Conservation (phyloP, 2,888 invertebrate genomes). For the Uropetala carovei region DNA sequence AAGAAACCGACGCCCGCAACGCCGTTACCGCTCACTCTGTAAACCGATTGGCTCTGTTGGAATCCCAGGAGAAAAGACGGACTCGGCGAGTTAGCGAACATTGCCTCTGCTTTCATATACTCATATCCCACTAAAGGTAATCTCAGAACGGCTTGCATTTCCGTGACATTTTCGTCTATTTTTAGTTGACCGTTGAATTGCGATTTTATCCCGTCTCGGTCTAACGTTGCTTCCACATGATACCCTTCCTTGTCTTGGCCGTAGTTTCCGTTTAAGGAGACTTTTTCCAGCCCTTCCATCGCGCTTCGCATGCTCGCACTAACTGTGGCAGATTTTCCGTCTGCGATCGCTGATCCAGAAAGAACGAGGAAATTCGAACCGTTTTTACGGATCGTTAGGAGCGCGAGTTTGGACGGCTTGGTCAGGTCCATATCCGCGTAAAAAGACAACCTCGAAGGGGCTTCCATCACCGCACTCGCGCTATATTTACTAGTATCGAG, state of each 20-base stretch:
- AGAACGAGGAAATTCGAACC: neutral
- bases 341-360: neutral
- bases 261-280: neutral
- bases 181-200: slow-evolving; percentile 25
- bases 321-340: neutral
- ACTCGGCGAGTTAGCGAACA: neutral
- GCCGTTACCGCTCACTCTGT: slow-evolving; percentile 4
- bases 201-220: neutral
- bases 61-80: neutral
- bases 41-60: neutral
- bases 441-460: neutral
- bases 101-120: slow-evolving; percentile 38
- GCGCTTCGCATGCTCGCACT: neutral
- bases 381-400: neutral
- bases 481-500: neutral
- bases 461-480: slow-evolving; percentile 17
- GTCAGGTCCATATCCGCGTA: neutral
- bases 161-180: slow-evolving; percentile 2
- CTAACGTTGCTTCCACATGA: neutral
- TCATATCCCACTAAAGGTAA: slow-evolving; percentile 11
- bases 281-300: slow-evolving; percentile 42
- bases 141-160: slow-evolving; percentile 5
- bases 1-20: neutral
- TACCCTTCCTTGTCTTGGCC: neutral
- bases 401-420: neutral